phyloP scores from a whole-genome alignment of 2,113 vertebrate species.

The Albula goreensis region DNA sequence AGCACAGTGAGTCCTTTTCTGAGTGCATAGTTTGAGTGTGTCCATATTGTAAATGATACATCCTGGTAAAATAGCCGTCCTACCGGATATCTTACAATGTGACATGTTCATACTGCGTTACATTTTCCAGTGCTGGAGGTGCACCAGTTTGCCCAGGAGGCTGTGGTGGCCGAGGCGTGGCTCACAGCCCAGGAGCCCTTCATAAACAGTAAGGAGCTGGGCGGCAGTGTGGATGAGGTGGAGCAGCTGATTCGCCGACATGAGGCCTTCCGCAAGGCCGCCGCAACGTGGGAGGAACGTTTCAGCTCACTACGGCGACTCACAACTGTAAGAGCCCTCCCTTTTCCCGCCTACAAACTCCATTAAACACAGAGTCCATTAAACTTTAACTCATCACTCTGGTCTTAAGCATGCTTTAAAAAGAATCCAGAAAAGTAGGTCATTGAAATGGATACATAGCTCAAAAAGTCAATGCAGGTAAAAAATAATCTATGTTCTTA shows the following conservation, averaged over 20 bases:
- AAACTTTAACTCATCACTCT: too few relatives aligned
- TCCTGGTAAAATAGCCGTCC: not conserved
- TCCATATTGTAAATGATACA: not conserved
- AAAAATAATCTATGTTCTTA: too few relatives aligned
- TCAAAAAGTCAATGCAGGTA: too few relatives aligned
- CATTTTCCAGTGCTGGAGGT: constrained; percentile 84
- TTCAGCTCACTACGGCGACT: constrained; percentile 90
- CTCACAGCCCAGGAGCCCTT: constrained; percentile 88
- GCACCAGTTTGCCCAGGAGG: constrained; percentile 95
- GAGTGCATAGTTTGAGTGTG: not conserved
- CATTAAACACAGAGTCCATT: too few relatives aligned
- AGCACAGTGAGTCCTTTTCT: constrained; percentile 79
- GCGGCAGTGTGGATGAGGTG: constrained; percentile 89
- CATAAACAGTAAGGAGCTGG: constrained; percentile 85
- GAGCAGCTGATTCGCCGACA: constrained; percentile 93
- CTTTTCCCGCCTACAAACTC: too few relatives aligned
- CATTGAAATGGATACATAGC: too few relatives aligned
- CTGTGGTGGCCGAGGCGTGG: constrained; percentile 91
- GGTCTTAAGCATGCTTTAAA: too few relatives aligned
- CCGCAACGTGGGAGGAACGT: constrained; percentile 88
- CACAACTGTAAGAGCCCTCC: constrained; percentile 74
- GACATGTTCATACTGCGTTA: too few relatives aligned
- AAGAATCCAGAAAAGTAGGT: too few relatives aligned
- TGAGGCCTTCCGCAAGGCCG: constrained; percentile 90
- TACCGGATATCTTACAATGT: too few relatives aligned